Base-by-base conservation (phyloP, 1,140 invertebrate species). In the Achroia grisella region DNA sequence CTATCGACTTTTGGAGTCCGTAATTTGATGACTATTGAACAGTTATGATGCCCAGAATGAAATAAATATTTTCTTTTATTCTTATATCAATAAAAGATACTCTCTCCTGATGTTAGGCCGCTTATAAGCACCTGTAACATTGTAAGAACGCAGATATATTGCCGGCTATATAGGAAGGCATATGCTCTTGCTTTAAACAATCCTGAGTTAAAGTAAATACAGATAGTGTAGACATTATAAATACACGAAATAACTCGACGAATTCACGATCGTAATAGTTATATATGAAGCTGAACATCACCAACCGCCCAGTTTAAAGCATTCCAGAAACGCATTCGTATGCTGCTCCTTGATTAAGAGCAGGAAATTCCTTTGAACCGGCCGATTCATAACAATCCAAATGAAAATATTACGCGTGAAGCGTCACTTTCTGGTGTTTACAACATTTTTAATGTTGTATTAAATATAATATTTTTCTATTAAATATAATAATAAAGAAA, bases 311-410 rank as follows among this genome's bases (percentile, higher is more conserved):
- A 52, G 32, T 50, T 56, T 56, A 58, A 66, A 48, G 56, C 37
- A 39, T 61, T 68, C 56, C 71, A 72, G 57, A 69, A 55, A 33
- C 51, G 45, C 47, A 52, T 59, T 48, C 62, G 54, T 48, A 56
- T 67, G 62, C 44, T 58, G 53, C 59, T 66, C 62, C 60, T 62
- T 67, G 62, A 74, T 71, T 66, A 58, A 62, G 60, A 70, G 62
- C 72, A 75, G 71, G 71, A 83, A 79, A 79, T 80, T 71, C 75
- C 73, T 78, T 76, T 72, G 71, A 74, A 69, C 49, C 56, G 47
- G 37, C 53, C 50, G 48, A 68, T 72, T 65, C 65, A 71, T 52
- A 71, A 75, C 62, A 71, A 71, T 61, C 62, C 59, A 57, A 63
- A 62, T 72, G 68, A 71, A 73, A 77, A 71, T 72, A 76, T 72